phyloP scores from a whole-genome alignment of 2,797 vertebrate species.

The Lepus townsendii region DNA sequence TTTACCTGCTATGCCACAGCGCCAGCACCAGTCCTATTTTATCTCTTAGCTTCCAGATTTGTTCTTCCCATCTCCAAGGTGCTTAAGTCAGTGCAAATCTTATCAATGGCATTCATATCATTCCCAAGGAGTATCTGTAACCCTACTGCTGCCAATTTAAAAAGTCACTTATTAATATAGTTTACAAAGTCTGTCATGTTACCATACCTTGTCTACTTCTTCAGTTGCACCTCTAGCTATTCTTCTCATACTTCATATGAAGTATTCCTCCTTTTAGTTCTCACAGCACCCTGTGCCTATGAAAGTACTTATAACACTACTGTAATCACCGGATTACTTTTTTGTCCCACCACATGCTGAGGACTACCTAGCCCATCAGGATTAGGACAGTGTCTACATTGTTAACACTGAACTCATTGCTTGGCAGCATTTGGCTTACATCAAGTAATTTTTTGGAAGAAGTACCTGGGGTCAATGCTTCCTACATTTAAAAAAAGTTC shows the following conservation, averaged over 20 bases:
- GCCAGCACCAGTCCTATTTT: neutral
- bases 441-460: neutral
- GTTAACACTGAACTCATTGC: neutral
- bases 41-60: neutral
- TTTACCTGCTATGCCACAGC: no score
- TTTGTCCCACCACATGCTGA: neutral
- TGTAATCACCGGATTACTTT: neutral
- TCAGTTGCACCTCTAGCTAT: neutral
- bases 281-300: neutral
- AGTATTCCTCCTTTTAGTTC: neutral
- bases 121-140: neutral
- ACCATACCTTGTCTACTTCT: neutral
- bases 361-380: neutral
- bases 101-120: neutral
- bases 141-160: neutral
- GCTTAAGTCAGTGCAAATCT: neutral
- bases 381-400: constrained; percentile 8
- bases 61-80: neutral
- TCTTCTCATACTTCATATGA: neutral
- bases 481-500: neutral
- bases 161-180: neutral
- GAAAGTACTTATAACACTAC: neutral
- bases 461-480: neutral
- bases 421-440: neutral
- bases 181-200: neutral